Conservation (phyloP, 2,888 invertebrate genomes). For the Cotesia congregata region DNA sequence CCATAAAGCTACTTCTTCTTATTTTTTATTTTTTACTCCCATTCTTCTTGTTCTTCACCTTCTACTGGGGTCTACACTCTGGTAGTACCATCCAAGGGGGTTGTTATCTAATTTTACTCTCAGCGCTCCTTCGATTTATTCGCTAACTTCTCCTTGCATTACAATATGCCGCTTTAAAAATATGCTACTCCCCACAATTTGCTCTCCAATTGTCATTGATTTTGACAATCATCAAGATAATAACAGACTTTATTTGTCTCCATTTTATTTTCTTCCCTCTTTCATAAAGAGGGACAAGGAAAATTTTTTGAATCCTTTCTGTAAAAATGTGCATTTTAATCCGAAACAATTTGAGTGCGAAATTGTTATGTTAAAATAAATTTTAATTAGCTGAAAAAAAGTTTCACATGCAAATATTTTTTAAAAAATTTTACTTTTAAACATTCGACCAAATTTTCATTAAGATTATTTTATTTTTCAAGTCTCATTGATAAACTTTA, state of each 20-base stretch:
- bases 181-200: constrained; percentile 38
- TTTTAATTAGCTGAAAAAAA: too few relatives aligned
- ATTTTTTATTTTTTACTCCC: constrained; percentile 4
- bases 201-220: constrained; percentile 31
- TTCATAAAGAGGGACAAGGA: too few relatives aligned
- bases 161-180: constrained; percentile 64
- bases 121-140: constrained; percentile 71
- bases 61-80: background rate
- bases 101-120: constrained; percentile 71
- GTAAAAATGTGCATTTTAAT: too few relatives aligned
- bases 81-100: constrained; percentile 52
- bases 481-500: too few relatives aligned
- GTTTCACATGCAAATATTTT: too few relatives aligned
- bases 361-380: too few relatives aligned
- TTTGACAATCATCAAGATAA: background rate
- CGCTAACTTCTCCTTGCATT: constrained; percentile 70
- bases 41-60: constrained; percentile 8
- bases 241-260: background rate
- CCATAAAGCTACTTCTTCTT: constrained; percentile 13
- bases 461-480: too few relatives aligned
- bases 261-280: background rate
- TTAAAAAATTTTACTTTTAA: too few relatives aligned
- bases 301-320: too few relatives aligned
- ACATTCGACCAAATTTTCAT: too few relatives aligned
- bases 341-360: too few relatives aligned